Base-by-base conservation (phyloP, 2,888 invertebrate genomes). In the Zelleria hepariella region DNA sequence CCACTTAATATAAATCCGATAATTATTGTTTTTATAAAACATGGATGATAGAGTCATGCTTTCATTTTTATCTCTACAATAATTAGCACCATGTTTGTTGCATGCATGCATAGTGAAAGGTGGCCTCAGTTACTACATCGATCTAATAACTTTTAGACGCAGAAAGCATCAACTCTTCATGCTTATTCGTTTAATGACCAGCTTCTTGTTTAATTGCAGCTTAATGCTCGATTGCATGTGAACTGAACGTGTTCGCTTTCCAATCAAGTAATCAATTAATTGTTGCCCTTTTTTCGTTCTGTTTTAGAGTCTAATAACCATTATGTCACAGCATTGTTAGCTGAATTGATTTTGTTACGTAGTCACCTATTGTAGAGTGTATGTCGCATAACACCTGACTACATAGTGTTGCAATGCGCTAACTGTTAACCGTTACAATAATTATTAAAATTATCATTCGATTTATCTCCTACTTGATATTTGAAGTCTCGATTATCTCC, bases 211-310 rank as follows among this genome's bases (percentile, higher is more conserved):
- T 53, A 53, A 25, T 53, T 23, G 4, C 53, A 53, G 25, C 24
- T 53, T 53, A 23, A 25, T 53, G 63, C 64, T 66, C 65, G 56
- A 66, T 66, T 66, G 72, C 73, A 72, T 74, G 72, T 69, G 67
- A 72, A 73, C 67, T 62, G 57, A 63, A 65, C 68, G 65, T 68
- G 67, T 67, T 10, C 55, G n/a, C 55, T 56, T 56, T 56, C 55
- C 26, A 56, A 56, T 56, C 55, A 56, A 56, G 26, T 27, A 18
- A 54, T 24, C 10, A 32, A 18, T 55, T 55, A 63, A 63, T 67
- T 68, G 75, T 78, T 65, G 75, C 77, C 77, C 75, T 75, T 74
- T 72, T 42, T 73, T 66, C 62, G 65, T 64, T 68, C n/a, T 53
- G 25, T 23, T 23, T 53, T 53, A 24, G 52, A 21, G 15, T 53